phyloP scores from a whole-genome alignment of 2,113 vertebrate species.

The Henicopernis longicauda region DNA sequence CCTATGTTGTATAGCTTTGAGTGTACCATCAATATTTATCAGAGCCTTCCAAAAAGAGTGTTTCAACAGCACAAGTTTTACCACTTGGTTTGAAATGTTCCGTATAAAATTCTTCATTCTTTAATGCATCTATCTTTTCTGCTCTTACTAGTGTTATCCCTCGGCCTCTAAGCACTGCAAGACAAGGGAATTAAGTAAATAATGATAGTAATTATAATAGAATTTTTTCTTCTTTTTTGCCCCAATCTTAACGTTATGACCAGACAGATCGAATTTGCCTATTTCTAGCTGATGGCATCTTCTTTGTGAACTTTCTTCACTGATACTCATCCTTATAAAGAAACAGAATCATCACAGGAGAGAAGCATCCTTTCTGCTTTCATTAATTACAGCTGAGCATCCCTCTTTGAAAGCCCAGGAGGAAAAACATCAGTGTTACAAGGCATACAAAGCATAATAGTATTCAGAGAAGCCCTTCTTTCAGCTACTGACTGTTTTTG shows the following conservation, averaged over 20 bases:
- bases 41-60: background rate
- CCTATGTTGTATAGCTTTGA: background rate
- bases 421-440: background rate
- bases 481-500: background rate
- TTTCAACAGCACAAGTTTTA: background rate
- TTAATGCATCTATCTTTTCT: background rate
- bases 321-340: background rate
- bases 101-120: background rate
- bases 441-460: background rate
- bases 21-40: background rate
- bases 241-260: background rate
- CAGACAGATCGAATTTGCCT: background rate
- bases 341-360: background rate
- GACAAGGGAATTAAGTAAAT: background rate
- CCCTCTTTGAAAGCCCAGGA: background rate
- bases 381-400: background rate
- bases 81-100: background rate
- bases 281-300: background rate
- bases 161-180: background rate
- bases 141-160: background rate
- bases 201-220: background rate
- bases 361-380: background rate
- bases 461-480: background rate
- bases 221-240: fast-evolving
- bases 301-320: background rate